Conservation (phyloP, 1,140 invertebrate species). For the Chelonus insularis region DNA sequence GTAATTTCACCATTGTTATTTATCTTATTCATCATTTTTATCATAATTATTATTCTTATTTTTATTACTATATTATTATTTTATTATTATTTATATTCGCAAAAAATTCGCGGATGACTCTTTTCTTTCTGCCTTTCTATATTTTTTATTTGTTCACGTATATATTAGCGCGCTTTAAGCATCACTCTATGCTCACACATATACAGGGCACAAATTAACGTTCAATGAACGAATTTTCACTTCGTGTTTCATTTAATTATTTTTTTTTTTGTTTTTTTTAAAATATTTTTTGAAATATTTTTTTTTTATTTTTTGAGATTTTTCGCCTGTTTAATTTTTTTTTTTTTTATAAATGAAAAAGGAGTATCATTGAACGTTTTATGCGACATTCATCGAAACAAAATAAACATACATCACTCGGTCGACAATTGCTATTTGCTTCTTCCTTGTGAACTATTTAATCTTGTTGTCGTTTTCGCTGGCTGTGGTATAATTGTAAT, state of each 20-base stretch:
- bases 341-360: not conserved
- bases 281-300: constrained; percentile 1
- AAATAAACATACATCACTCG: constrained; percentile 51
- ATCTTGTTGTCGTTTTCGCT: constrained; percentile 60
- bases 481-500: constrained; percentile 91
- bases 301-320: not conserved
- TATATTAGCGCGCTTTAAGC: constrained; percentile 1
- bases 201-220: not conserved
- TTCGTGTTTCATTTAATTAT: not conserved
- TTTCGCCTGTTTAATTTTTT: constrained; percentile 16
- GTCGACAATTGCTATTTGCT: constrained; percentile 57
- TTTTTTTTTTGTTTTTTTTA: constrained; percentile 1
- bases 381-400: constrained; percentile 39
- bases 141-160: constrained; percentile 13
- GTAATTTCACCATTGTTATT: constrained; percentile 21
- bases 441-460: constrained; percentile 44
- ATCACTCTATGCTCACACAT: constrained; percentile 16
- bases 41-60: not conserved
- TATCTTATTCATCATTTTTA: constrained; percentile 25
- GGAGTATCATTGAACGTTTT: constrained; percentile 3
- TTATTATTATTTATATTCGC: not conserved
- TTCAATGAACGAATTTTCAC: not conserved
- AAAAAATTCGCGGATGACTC: not conserved
- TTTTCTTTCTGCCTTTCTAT: not conserved
- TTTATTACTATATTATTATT: not conserved